A percentile compares a stretch with the other conserved stretches of the same genome.
phyloP scores from a whole-genome alignment of 2,888 invertebrate genomes.

The Nebria salina region DNA sequence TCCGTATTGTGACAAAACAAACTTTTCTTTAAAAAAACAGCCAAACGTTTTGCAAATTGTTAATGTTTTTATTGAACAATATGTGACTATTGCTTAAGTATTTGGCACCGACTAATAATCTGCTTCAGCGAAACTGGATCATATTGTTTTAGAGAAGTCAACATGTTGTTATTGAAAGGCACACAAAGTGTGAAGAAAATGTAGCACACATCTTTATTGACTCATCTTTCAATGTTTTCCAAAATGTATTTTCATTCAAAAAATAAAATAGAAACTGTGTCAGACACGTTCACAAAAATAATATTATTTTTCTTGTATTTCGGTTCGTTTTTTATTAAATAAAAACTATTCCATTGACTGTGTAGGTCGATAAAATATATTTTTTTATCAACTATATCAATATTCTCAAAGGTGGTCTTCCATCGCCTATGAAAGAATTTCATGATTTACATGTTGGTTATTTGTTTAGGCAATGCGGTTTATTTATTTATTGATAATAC shows the following conservation, averaged over 20 bases:
- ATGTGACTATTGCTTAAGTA: neutral
- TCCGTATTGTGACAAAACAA: neutral
- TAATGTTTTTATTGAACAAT: neutral
- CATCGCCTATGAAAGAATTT: neutral
- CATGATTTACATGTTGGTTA: neutral
- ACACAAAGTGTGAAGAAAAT: neutral
- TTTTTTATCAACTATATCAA: neutral
- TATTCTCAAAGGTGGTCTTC: conserved; percentile 1
- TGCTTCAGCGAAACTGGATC: neutral
- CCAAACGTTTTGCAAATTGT: too few species aligned
- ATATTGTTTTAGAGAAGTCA: neutral
- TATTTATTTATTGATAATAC: too few species aligned
- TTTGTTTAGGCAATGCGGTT: neutral
- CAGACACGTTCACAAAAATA: neutral
- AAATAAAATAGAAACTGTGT: neutral
- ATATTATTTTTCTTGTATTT: too few species aligned
- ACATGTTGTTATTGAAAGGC: neutral
- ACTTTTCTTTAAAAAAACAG: neutral
- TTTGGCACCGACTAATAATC: neutral
- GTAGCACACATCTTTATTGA: neutral
- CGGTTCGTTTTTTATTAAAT: too few species aligned
- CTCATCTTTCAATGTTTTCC: neutral
- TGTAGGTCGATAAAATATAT: neutral
- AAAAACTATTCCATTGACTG: neutral
- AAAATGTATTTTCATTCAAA: neutral